Base-by-base conservation (phyloP, 2,113 vertebrate species). In the Tautogolabrus adspersus region DNA sequence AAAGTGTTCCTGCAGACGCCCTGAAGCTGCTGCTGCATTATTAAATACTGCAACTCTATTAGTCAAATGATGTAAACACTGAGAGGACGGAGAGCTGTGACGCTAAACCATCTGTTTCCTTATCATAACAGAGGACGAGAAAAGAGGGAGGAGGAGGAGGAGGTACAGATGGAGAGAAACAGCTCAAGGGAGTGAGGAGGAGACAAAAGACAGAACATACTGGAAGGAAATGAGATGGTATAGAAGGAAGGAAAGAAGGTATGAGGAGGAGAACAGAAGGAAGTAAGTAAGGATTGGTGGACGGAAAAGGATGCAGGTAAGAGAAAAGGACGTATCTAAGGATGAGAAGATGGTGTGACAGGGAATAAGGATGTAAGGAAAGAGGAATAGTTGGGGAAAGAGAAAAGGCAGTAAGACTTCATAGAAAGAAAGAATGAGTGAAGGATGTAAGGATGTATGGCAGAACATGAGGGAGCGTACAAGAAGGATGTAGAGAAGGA, bases 21-120 rank as follows among this genome's bases (percentile, higher is more conserved):
- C 71, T 3, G 8, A 34, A 79, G 87, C 47, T 26, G 60, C 77
- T 82, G 15, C 77, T 91, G 69, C 80, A 88, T 91, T 88, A 88
- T 87, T 91, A 49, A 88, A 72, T 40, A 47, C 57, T 38, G 40
- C 51, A 64, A 74, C 68, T 75, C 59, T 81, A 81, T 83, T 73
- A 75, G 66, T 63, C 19, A 38, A 46, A 74, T 54, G 19, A 6
- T 58, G 66, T 57, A 65, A 82, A 81, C 8, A 1, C 30, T 42
- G 79, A 37, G 37, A 69, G 34, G 42, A 75, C 2, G 0, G 16
- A 34, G 44, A 40, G 12, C 67, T 0, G 54, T 40, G 46, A 16
- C 46, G 15, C 0, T 7, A 55, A 51, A 60, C 40, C 47, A 59
- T 37, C 71, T 55, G 75, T 19, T 49, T 38, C 34, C 15, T 49